Percentiles rank a stretch among this genome's conserved stretches.
phyloP scores from a whole-genome alignment of 2,888 invertebrate species.

The Antheraea yamamai region DNA sequence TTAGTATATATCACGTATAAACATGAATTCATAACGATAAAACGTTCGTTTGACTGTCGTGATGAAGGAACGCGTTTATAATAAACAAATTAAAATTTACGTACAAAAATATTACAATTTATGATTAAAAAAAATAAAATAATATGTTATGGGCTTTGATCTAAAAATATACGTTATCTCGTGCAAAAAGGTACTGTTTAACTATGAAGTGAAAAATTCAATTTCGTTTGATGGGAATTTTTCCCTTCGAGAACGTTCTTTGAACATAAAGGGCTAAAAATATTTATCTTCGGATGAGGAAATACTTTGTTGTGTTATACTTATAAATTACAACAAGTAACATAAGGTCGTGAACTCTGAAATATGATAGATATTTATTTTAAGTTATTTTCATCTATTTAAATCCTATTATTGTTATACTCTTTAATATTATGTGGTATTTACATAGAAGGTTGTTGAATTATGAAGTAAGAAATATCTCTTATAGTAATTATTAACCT shows the following conservation, averaged over 20 bases:
- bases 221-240: constrained; percentile 44
- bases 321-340: constrained; percentile 1
- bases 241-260: constrained; percentile 36
- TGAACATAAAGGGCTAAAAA: constrained; percentile 32
- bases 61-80: neutral
- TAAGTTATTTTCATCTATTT: neutral
- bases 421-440: neutral
- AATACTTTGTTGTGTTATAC: constrained; percentile 26
- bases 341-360: neutral
- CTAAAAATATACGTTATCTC: constrained; percentile 27
- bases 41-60: neutral
- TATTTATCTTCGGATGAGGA: constrained; percentile 34
- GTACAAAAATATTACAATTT: neutral
- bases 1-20: neutral
- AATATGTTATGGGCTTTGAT: constrained; percentile 34
- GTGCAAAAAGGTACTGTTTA: constrained; percentile 33
- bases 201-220: constrained; percentile 37
- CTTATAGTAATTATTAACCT: neutral
- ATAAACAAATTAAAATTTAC: neutral
- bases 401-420: neutral
- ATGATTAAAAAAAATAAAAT: neutral
- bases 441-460: neutral
- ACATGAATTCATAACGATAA: no score
- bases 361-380: neutral
- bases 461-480: neutral